Conservation (phyloP, 1,140 invertebrate species). For the Ptiloglossa arizonensis region DNA sequence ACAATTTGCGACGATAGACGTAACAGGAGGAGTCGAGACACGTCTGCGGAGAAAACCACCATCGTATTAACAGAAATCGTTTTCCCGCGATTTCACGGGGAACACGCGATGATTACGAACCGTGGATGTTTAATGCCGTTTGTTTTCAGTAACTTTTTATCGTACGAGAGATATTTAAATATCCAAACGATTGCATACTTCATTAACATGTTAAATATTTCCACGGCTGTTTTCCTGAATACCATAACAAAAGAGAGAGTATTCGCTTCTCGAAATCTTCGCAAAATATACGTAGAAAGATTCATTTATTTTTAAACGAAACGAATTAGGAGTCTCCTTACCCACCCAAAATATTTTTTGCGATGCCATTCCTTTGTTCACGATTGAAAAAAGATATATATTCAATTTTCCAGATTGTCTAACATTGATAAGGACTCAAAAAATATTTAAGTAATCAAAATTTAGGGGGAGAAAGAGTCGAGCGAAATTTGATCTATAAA, state of each 20-base stretch:
- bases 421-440: too few relatives aligned
- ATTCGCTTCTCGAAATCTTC: not conserved
- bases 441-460: too few relatives aligned
- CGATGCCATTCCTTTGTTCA: too few relatives aligned
- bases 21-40: not conserved
- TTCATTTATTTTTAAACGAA: too few relatives aligned
- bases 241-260: not conserved
- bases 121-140: not conserved
- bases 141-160: not conserved
- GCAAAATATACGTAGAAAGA: too few relatives aligned
- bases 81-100: constrained; percentile 28
- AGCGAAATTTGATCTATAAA: too few relatives aligned
- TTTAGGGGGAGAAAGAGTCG: too few relatives aligned
- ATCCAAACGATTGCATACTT: not conserved
- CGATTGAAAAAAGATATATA: too few relatives aligned
- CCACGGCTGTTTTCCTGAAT: too few relatives aligned
- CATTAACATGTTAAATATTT: not conserved
- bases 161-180: not conserved
- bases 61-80: not conserved
- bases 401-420: too few relatives aligned
- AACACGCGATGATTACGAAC: constrained; percentile 39
- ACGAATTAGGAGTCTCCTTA: too few relatives aligned
- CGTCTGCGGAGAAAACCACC: constrained; percentile 28
- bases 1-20: not conserved
- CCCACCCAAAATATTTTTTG: too few relatives aligned